Evolutionary conservation across 2,888 invertebrate genomes (phyloP), one percentile per base, ranked within the genome.

Genomic region (Nipponacmea schrenckii): DNA sequence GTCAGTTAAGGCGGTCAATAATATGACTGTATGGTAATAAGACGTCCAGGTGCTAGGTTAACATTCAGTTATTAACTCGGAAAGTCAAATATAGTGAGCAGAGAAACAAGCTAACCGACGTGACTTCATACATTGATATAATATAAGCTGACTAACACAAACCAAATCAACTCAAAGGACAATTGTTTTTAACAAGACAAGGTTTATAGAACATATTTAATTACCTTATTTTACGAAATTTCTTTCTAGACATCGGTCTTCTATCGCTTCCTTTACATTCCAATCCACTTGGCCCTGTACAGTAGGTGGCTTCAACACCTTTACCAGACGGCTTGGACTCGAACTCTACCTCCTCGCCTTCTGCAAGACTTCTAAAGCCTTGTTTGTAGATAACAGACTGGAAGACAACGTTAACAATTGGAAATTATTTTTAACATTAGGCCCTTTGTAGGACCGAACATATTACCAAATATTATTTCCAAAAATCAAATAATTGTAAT

Each of bases 301-400:
- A 96, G 67, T 93, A 91, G 1, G 94, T 95, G 17, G 96, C 96
- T 89, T 96, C 96, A 77, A 94, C 89, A 0, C 96, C 96, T 84
- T 95, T 94, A 79, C 93, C 94, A 0, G 95, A 95, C 78, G 92
- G 91, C 87, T 94, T 93, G 87, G 94, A 94, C 87, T 95, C 94
- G 86, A 96, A 96, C 88, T 96, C 95, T 44, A 96, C 94, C 80
- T 93, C 93, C 88, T 96, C 96, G 67, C 94, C 94, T 82, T 96
- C 96, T 1, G 94, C 96, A 79, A 96, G 90, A 69, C 95, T 95
- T 75, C 95, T 92, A 89, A 96, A 96, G 7, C 96, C 96, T 64
- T 92, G 91, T 95, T 96, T 96, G 90, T 95, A 93, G 82, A 96
- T 95, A 74, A 95, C 95, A 83, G 95, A 95, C 96, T 96, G 91